Conservation (phyloP, 2,888 invertebrate genomes). For the Leptopilina drosophilae region DNA sequence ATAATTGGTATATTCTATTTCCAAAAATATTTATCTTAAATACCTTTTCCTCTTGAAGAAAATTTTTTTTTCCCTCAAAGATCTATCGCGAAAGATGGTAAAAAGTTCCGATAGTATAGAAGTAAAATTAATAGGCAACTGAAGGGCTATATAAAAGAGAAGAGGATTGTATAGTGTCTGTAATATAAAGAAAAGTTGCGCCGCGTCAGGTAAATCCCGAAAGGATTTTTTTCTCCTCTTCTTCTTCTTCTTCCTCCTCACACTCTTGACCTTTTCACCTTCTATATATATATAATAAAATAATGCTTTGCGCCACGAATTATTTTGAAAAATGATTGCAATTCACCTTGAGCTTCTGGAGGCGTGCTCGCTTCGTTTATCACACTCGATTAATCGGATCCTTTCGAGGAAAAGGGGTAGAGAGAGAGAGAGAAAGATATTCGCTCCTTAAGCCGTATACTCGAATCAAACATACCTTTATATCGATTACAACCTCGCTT, state of each 20-base stretch:
- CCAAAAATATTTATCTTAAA: too few relatives aligned
- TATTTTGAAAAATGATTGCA: slow-evolving; percentile 33
- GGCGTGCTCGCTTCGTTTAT: slow-evolving; percentile 23
- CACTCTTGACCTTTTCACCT: slow-evolving; percentile 26
- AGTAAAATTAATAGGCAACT: too few relatives aligned
- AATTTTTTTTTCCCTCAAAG: too few relatives aligned
- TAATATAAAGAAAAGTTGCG: too few relatives aligned
- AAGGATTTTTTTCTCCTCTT: neutral
- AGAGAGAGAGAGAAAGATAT: neutral
- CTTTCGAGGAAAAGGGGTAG: slow-evolving; percentile 30
- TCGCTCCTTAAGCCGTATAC: neutral
- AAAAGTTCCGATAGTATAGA: too few relatives aligned
- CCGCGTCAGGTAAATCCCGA: neutral
- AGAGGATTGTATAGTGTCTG: too few relatives aligned
- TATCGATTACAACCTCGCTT: slow-evolving; percentile 15
- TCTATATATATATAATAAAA: neutral
- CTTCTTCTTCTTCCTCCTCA: neutral
- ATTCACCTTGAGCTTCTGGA: slow-evolving; percentile 22
- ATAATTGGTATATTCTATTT: too few relatives aligned
- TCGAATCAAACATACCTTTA: neutral
- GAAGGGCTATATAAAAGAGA: too few relatives aligned
- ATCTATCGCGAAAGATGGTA: too few relatives aligned
- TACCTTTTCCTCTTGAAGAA: too few relatives aligned
- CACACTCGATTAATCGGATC: slow-evolving; percentile 31
- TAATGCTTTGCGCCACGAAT: slow-evolving; percentile 10